phyloP scores from a whole-genome alignment of 2,888 invertebrate genomes.

The Harpalus rubripes region DNA sequence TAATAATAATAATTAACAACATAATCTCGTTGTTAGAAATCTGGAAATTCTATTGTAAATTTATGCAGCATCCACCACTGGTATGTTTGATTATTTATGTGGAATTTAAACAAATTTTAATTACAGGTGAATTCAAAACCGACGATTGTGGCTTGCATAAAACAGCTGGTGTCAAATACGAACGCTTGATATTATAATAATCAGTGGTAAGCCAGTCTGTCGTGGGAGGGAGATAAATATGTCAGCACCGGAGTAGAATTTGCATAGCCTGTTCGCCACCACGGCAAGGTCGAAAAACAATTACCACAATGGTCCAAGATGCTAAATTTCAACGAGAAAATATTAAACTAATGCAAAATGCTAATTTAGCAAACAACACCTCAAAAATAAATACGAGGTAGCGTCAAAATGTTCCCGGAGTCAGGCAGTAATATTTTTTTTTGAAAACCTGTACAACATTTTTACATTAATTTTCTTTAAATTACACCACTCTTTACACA shows the following conservation, averaged over 20 bases:
- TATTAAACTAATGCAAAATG: no score
- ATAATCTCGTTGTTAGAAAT: neutral
- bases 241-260: slow-evolving; percentile 25
- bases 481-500: no score
- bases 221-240: slow-evolving; percentile 47
- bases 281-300: slow-evolving; percentile 43
- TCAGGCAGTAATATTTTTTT: no score
- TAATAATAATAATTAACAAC: no score
- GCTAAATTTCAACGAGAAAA: neutral
- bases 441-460: no score
- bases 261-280: slow-evolving; percentile 30
- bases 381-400: no score
- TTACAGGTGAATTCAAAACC: slow-evolving; percentile 29
- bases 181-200: slow-evolving; percentile 57
- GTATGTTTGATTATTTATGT: slow-evolving; percentile 17
- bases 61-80: slow-evolving; percentile 16
- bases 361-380: no score
- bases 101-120: slow-evolving; percentile 54
- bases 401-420: no score
- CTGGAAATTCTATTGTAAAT: neutral
- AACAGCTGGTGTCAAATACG: slow-evolving; percentile 55
- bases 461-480: no score
- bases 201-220: slow-evolving; percentile 26
- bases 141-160: slow-evolving; percentile 15
- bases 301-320: slow-evolving; percentile 8